Percentiles rank a stretch among this genome's conserved stretches.
Conservation (phyloP, 2,888 invertebrate species). For the Caradrina kadenii region DNA sequence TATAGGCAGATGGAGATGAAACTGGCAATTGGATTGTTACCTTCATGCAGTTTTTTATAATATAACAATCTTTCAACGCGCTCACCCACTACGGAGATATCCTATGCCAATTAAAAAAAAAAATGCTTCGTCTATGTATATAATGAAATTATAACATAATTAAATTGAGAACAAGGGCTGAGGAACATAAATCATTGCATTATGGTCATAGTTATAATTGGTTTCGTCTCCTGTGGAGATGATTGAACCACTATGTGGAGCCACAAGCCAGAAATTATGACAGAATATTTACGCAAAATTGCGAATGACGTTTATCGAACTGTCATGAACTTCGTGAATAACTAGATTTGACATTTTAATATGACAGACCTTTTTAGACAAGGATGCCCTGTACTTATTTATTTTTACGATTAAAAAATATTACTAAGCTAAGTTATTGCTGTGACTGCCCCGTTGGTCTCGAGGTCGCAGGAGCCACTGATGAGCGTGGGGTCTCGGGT, state of each 20-base stretch:
- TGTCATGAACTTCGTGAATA: no score
- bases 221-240: conserved; percentile 58
- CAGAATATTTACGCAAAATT: conserved; percentile 11
- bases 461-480: no score
- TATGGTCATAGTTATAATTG: conserved; percentile 57
- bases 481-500: no score
- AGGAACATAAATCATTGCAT: conserved; percentile 53
- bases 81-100: background rate
- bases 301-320: no score
- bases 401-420: no score
- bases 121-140: background rate
- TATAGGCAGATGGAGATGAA: background rate
- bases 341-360: background rate
- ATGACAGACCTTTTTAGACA: no score
- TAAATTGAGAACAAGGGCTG: conserved; percentile 35
- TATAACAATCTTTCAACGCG: background rate
- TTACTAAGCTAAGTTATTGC: no score
- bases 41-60: background rate
- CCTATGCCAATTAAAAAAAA: background rate
- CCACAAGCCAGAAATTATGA: background rate
- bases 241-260: conserved; percentile 40
- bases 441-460: no score
- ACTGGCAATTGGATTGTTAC: background rate
- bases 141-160: conserved; percentile 45
- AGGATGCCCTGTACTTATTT: no score